Evolutionary conservation across 2,113 vertebrate species (phyloP).

Genomic region (Brienomyrus longianalis): DNA sequence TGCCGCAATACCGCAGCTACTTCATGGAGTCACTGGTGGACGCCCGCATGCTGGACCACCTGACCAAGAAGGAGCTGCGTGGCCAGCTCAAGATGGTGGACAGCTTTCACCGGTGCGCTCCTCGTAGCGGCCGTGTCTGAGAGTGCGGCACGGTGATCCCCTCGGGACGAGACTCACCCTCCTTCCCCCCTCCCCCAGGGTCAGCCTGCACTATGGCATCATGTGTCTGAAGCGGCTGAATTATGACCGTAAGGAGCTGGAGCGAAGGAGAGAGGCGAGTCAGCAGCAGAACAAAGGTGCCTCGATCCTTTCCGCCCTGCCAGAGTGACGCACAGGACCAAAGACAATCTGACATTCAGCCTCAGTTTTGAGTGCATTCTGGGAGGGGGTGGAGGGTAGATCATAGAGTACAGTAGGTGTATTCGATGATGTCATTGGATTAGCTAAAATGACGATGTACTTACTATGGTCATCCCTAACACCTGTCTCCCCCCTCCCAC

Average conservation of each 20-base stretch:
- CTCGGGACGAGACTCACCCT: background rate
- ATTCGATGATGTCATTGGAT: background rate
- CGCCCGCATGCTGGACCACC: conserved; percentile 86
- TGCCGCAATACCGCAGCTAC: conserved; percentile 87
- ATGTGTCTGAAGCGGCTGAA: conserved; percentile 91
- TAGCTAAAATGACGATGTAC: background rate
- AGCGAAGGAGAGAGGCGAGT: conserved; percentile 78
- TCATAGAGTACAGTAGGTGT: background rate
- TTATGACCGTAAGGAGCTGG: conserved; percentile 87
- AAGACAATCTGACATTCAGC: background rate
- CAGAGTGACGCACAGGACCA: background rate
- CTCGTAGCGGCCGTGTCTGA: background rate
- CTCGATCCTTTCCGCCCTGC: background rate
- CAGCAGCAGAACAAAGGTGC: conserved; percentile 78
- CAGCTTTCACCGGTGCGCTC: conserved; percentile 83
- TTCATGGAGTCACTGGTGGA: conserved; percentile 95
- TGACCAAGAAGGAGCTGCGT: conserved; percentile 89
- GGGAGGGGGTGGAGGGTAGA: background rate
- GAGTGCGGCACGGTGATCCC: background rate
- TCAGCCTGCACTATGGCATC: conserved; percentile 88
- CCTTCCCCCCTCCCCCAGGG: conserved; percentile 52
- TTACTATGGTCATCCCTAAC: background rate
- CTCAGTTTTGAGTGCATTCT: background rate
- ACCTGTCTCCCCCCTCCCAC: background rate
- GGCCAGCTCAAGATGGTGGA: conserved; percentile 93